Evolutionary conservation across 2,888 invertebrate genomes (phyloP), one percentile per base, ranked within the genome.

Genomic region (Caenorhabditis macrosperma): DNA sequence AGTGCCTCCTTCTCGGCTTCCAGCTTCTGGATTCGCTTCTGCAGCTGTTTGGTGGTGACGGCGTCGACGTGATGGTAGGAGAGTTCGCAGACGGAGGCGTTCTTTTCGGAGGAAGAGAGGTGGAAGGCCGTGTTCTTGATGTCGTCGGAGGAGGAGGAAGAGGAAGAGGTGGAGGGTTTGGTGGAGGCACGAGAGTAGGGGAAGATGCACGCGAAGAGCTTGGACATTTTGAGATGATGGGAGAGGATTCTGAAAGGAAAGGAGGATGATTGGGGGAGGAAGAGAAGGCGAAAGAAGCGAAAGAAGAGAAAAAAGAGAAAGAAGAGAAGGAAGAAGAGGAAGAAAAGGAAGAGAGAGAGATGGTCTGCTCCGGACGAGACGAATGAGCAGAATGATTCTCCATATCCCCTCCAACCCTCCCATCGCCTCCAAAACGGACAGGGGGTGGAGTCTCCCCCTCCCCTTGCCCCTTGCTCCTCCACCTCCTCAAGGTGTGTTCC

Each of bases 1-100:
- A 69, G 38, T 12, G 38, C 33, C 24, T 28, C 52, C 22, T 60
- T 69, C 12, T 71, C 71, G 15, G 30, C 26, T 26, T 71, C 71
- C 55, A 71, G 63, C 41, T 71, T 61, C n/a, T 33, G 24, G 30
- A 71, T 54, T 20, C 22, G 26, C 26, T 54, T 55, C 17, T 54
- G 54, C 2, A 71, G 59, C 9, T 5, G 5, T 24, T 54, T 52
- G 12, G 20, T 30, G 22, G 52, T 17, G 12, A 71, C 61, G 6
- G 61, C 20, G n/a, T 71, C 71, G 24, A 61, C 61, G 46, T 54
- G 71, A 28, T 61, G 61, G 22, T 63, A 71, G 1, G 71, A 71
- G 33, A 61, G 12, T 15, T 71, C 54, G 24, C 71, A 55, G 26
- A 60, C 10, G 4, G 71, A 63, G 20, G 46, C 10, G 26, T 44